These are phyloP conservation scores for Bombus waltoni DNA, from an alignment of 1,140 invertebrate genomes.

Conservation along the genomic window DNA sequence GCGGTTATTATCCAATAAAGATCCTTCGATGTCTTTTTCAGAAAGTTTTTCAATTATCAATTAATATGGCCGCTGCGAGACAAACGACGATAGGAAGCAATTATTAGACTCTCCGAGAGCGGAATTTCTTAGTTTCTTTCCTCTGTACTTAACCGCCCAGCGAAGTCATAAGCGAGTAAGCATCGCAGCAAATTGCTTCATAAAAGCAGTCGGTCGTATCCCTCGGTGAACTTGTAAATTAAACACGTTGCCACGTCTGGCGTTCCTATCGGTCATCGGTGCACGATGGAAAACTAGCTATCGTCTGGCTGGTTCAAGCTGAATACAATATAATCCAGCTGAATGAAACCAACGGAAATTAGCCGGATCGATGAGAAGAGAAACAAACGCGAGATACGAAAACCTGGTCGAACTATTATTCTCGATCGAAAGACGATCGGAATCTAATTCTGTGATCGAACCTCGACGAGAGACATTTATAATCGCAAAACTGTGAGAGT, in stretches of 20 bases:
- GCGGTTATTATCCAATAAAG: background rate
- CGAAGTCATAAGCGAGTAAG: constrained; percentile 16
- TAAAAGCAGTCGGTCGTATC: background rate
- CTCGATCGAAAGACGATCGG: background rate
- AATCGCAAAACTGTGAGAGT: background rate
- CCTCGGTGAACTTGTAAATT: background rate
- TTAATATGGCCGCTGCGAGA: constrained; percentile 35
- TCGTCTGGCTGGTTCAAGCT: background rate
- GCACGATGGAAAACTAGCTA: background rate
- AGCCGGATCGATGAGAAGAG: background rate
- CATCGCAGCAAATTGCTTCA: constrained; percentile 15
- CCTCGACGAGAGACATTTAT: too few relatives aligned
- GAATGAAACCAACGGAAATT: constrained; percentile 3
- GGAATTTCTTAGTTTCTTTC: constrained; percentile 39
- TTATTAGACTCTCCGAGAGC: background rate
- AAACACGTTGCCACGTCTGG: background rate
- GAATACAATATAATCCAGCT: constrained; percentile 14
- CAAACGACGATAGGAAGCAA: constrained; percentile 33
- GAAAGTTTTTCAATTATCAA: constrained; percentile 43
- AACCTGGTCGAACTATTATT: background rate
- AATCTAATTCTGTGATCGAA: background rate
- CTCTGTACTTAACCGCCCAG: background rate
- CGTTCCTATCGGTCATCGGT: background rate
- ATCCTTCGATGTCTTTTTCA: background rate
- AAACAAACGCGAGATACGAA: background rate